A percentile compares a stretch with the other conserved stretches of the same genome.
These are phyloP conservation scores for Drosophila helvetica DNA, from an alignment of 2,888 invertebrate genomes.

Conservation along the genomic window DNA sequence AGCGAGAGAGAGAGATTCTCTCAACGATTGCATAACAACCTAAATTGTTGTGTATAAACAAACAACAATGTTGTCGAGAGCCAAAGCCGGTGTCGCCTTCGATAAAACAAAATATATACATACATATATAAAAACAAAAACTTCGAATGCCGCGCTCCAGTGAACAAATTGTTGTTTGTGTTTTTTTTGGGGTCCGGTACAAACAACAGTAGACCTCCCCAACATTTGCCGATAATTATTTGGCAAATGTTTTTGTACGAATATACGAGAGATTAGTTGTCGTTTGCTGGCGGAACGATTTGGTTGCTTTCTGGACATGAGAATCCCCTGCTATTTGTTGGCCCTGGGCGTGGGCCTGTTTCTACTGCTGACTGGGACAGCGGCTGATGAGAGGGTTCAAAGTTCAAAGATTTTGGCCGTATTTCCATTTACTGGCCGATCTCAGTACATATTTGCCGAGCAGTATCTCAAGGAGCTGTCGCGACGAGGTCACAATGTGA, in stretches of 20 bases:
- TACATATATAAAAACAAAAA: background rate
- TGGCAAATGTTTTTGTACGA: conserved; percentile 3
- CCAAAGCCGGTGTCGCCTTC: conserved; percentile 27
- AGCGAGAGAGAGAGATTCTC: background rate
- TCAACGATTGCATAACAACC: conserved; percentile 48
- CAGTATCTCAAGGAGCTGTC: conserved; percentile 79
- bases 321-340: background rate
- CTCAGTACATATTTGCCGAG: conserved; percentile 79
- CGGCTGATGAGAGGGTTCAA: conserved; percentile 22
- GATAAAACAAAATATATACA: background rate
- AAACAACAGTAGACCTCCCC: no score
- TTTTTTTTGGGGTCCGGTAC: background rate
- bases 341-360: conserved; percentile 28
- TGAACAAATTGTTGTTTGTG: background rate
- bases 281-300: conserved; percentile 16
- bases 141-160: conserved; percentile 43
- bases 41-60: conserved; percentile 38
- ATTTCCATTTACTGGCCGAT: conserved; percentile 75
- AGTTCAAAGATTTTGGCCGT: conserved; percentile 64
- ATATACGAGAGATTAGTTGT: conserved; percentile 40
- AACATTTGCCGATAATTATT: conserved; percentile 41
- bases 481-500: conserved; percentile 81
- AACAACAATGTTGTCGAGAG: conserved; percentile 40
- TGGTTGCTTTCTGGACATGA: conserved; percentile 11
- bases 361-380: background rate